Evolutionary conservation across 2,888 invertebrate genomes (phyloP).

Genomic region (Camponotus fellah): DNA sequence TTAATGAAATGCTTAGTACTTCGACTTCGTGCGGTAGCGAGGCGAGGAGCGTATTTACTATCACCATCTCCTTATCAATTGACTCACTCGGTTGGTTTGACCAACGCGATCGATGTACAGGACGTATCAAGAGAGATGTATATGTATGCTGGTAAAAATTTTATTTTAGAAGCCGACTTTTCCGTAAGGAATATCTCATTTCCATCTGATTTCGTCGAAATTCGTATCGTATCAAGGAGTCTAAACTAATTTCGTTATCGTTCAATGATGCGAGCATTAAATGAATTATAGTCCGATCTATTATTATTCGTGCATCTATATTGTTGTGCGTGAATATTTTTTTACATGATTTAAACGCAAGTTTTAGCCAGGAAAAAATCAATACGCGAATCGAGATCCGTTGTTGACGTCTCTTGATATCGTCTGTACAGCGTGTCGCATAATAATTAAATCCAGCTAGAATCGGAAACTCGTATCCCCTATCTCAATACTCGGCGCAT

Average conservation of each 20-base stretch:
- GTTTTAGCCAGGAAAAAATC: constrained; percentile 5
- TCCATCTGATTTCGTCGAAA: not conserved
- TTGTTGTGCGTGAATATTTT: not conserved
- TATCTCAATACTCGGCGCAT: constrained; percentile 45
- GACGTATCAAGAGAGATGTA: constrained; percentile 22
- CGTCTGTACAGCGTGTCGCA: constrained; percentile 38
- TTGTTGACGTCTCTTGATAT: constrained; percentile 25
- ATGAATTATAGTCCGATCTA: not conserved
- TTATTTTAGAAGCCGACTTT: not conserved
- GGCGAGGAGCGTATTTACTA: constrained; percentile 38
- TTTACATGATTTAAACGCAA: not conserved
- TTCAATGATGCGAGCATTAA: not conserved
- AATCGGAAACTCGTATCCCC: constrained; percentile 49
- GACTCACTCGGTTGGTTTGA: constrained; percentile 16
- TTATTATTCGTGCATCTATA: not conserved
- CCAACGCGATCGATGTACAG: constrained; percentile 31
- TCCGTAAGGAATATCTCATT: constrained; percentile 2
- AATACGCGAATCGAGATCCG: not conserved
- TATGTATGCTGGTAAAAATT: not conserved
- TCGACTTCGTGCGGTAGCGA: constrained; percentile 43
- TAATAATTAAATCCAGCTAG: constrained; percentile 57
- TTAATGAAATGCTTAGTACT: constrained; percentile 67
- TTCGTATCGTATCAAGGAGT: not conserved
- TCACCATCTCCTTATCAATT: constrained; percentile 48
- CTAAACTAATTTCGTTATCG: not conserved